phyloP scores from a whole-genome alignment of 2,113 vertebrate genomes.

The Anarrhichthys ocellatus region DNA sequence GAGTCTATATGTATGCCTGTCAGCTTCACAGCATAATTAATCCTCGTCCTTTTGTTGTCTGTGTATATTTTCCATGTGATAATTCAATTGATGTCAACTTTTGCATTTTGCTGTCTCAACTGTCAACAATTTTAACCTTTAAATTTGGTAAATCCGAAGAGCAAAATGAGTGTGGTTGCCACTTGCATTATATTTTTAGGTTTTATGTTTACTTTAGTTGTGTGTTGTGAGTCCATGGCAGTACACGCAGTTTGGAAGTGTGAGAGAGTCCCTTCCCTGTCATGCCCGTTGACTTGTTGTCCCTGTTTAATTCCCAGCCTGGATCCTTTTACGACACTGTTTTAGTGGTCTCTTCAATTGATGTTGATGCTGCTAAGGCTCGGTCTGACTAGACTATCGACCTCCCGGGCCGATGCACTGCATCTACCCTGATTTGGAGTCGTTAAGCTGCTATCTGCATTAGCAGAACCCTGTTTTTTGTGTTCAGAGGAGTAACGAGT shows the following conservation, averaged over 20 bases:
- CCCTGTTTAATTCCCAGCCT: conserved; percentile 38
- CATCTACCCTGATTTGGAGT: conserved; percentile 49
- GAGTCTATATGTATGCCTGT: conserved; percentile 36
- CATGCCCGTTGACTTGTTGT: conserved; percentile 11
- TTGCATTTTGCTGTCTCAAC: conserved; percentile 14
- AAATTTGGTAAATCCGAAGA: neutral
- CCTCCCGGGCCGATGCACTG: conserved; percentile 21
- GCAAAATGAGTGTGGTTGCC: neutral
- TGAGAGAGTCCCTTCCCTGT: conserved; percentile 7
- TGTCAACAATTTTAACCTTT: conserved; percentile 6
- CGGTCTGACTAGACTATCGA: conserved; percentile 53
- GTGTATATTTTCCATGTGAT: conserved; percentile 8
- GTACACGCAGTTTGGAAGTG: neutral
- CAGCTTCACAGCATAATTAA: conserved; percentile 18
- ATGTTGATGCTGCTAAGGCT: conserved; percentile 54
- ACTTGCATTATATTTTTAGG: neutral
- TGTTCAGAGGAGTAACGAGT: conserved; percentile 43
- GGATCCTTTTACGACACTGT: conserved; percentile 34
- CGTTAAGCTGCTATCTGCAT: conserved; percentile 45
- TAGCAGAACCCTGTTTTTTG: conserved; percentile 44
- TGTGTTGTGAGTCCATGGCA: neutral
- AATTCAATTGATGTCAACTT: conserved; percentile 23
- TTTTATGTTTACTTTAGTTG: neutral
- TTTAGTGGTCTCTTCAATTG: conserved; percentile 55
- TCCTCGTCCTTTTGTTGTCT: conserved; percentile 20